These are phyloP conservation scores for Austrolebias charrua DNA, from an alignment of 2,797 vertebrate genomes.

Conservation along the genomic window DNA sequence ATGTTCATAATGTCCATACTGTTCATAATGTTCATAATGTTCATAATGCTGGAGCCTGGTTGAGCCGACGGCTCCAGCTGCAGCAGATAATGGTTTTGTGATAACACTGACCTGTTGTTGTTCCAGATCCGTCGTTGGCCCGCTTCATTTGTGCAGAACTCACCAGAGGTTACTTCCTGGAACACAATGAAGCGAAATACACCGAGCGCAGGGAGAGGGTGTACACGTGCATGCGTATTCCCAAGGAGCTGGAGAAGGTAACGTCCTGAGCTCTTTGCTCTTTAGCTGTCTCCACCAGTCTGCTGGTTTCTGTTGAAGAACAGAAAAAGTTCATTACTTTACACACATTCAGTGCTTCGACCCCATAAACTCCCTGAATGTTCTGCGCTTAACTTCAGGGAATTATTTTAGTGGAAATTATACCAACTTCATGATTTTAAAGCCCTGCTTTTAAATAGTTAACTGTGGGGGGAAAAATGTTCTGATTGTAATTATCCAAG, in stretches of 20 bases:
- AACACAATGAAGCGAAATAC: constrained; percentile 98
- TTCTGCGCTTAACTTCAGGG: not conserved
- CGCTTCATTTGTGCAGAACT: constrained; percentile 94
- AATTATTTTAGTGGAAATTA: not conserved
- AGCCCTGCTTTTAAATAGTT: not conserved
- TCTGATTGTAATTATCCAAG: not conserved
- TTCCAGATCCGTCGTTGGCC: constrained; percentile 88
- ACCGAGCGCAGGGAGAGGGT: constrained; percentile 92
- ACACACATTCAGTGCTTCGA: not conserved
- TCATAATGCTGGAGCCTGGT: constrained; percentile 13
- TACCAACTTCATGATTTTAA: not conserved
- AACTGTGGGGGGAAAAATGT: not conserved
- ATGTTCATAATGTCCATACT: not conserved
- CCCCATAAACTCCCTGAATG: not conserved
- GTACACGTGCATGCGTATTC: constrained; percentile 97
- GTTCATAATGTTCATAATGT: constrained; percentile 3
- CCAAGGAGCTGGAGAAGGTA: constrained; percentile 98
- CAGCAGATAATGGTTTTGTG: constrained; percentile 48
- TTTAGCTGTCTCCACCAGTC: constrained; percentile 6
- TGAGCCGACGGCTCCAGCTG: constrained; percentile 45
- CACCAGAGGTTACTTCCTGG: constrained; percentile 97
- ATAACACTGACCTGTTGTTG: constrained; percentile 51
- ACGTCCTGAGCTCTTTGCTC: not conserved
- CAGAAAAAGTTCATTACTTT: constrained; percentile 2
- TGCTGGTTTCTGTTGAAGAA: constrained; percentile 4